phyloP scores from a whole-genome alignment of 2,113 vertebrate species.

The Lathamus discolor region DNA sequence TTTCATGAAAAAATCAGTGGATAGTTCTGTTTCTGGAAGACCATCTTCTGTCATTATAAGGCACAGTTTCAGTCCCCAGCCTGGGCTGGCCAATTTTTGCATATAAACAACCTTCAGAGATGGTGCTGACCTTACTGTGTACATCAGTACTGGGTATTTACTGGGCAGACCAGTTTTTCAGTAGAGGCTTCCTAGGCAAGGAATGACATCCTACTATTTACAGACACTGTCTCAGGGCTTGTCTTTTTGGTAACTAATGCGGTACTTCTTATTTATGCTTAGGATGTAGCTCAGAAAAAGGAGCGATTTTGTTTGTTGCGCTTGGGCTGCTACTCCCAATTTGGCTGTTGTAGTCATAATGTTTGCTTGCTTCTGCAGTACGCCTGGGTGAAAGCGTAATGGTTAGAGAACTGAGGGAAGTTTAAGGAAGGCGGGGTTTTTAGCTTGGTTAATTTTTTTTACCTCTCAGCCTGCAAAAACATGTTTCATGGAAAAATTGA shows the following conservation, averaged over 20 bases:
- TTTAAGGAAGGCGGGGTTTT: neutral
- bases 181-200: neutral
- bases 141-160: neutral
- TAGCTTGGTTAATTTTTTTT: neutral
- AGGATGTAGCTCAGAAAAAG: neutral
- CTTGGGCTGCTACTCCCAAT: neutral
- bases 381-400: neutral
- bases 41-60: neutral
- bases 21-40: neutral
- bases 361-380: neutral
- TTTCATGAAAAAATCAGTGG: neutral
- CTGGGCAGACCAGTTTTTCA: neutral
- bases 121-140: neutral
- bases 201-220: neutral
- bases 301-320: rapidly evolving
- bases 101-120: neutral
- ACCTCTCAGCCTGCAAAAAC: neutral
- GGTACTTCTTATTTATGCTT: neutral
- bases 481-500: neutral
- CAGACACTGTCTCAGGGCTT: neutral
- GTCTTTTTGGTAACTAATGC: neutral
- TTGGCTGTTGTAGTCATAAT: neutral
- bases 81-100: neutral
- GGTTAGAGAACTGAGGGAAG: neutral
- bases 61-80: neutral